Conservation (phyloP, 2,797 vertebrate genomes). For the Hapalemur alaotrensis region DNA sequence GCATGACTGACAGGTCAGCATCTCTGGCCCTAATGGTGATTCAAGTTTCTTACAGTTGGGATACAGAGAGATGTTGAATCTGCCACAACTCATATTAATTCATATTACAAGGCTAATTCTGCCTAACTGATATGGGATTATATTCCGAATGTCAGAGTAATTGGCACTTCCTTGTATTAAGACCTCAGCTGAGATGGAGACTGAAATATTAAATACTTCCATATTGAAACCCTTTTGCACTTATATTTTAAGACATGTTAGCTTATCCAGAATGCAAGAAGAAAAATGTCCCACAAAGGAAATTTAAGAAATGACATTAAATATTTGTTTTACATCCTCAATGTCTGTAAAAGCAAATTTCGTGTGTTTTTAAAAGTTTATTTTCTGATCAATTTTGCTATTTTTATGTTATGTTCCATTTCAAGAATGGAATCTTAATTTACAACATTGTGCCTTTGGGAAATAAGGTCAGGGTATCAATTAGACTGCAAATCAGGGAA, state of each 20-base stretch:
- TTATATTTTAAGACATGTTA: slow-evolving; percentile 36
- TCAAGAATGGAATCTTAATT: slow-evolving; percentile 59
- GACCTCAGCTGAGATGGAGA: slow-evolving; percentile 26
- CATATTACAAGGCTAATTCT: neutral
- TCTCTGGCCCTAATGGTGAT: neutral
- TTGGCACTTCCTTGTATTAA: slow-evolving; percentile 25
- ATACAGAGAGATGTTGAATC: neutral
- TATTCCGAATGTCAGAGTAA: slow-evolving; percentile 19
- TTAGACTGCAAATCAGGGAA: neutral
- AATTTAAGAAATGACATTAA: slow-evolving; percentile 49
- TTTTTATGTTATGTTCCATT: slow-evolving; percentile 46
- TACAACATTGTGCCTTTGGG: neutral
- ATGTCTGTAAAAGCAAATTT: slow-evolving; percentile 52
- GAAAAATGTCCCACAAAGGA: slow-evolving; percentile 47
- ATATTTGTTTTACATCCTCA: slow-evolving; percentile 54
- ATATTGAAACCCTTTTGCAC: neutral
- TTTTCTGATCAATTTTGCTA: slow-evolving; percentile 57
- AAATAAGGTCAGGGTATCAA: slow-evolving; percentile 2
- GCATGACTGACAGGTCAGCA: neutral
- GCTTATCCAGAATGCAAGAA: slow-evolving; percentile 47
- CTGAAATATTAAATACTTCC: neutral
- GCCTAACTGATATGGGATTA: neutral
- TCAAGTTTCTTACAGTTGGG: neutral
- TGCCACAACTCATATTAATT: neutral
- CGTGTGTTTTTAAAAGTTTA: slow-evolving; percentile 32